Evolutionary conservation across 2,797 vertebrate genomes (phyloP).

Genomic region (Sebastes flavidus): DNA sequence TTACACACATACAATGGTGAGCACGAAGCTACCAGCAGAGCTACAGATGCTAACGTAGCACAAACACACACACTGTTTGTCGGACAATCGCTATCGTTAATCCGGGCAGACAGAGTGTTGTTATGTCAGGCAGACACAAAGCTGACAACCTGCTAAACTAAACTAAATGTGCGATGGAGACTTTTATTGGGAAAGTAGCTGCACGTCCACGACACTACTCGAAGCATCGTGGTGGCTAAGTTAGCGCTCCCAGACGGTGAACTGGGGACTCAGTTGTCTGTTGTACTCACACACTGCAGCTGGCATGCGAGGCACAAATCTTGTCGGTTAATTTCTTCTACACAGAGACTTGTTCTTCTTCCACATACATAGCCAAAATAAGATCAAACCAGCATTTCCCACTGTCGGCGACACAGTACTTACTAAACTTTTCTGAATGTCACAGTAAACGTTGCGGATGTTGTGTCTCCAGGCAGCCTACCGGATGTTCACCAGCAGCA

Average conservation of each 20-base stretch:
- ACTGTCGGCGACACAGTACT: background rate
- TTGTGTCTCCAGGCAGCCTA: conserved; percentile 87
- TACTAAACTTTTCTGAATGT: background rate
- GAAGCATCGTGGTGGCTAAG: accelerated
- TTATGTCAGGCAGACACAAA: accelerated
- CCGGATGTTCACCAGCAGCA: conserved; percentile 96
- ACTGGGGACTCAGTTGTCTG: too few relatives aligned
- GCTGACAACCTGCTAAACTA: too few relatives aligned
- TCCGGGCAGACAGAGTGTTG: too few relatives aligned
- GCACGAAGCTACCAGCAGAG: too few relatives aligned
- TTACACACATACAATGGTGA: too few relatives aligned
- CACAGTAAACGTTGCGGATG: background rate
- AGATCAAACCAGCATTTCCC: background rate
- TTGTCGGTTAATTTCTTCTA: too few relatives aligned
- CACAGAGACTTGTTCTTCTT: background rate
- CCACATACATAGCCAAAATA: background rate
- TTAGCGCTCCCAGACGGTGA: accelerated
- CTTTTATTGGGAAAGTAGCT: accelerated
- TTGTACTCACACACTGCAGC: too few relatives aligned
- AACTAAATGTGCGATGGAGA: too few relatives aligned
- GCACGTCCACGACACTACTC: accelerated
- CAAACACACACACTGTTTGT: too few relatives aligned
- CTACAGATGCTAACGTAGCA: too few relatives aligned
- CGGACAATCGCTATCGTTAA: too few relatives aligned
- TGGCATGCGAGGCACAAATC: too few relatives aligned